phyloP scores from a whole-genome alignment of 2,113 vertebrate species.

The Trogon surrucura region DNA sequence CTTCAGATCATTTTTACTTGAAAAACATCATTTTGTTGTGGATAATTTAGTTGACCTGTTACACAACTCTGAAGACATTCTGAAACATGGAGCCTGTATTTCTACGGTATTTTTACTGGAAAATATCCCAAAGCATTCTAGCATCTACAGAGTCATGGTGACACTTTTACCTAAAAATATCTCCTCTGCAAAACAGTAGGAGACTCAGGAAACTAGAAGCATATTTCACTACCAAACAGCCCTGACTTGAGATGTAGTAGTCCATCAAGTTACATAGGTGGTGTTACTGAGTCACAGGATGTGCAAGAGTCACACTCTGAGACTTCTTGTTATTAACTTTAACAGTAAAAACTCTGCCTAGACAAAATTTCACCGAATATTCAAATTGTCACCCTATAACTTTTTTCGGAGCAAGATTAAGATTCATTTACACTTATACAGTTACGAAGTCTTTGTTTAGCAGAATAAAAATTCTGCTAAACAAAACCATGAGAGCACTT shows the following conservation, averaged over 20 bases:
- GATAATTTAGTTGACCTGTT: neutral
- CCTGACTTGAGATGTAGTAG: neutral
- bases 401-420: neutral
- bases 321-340: neutral
- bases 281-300: neutral
- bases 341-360: neutral
- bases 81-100: neutral
- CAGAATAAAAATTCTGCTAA: neutral
- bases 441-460: neutral
- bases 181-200: neutral
- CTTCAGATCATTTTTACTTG: neutral
- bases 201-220: neutral
- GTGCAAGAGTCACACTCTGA: neutral
- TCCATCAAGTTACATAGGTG: neutral
- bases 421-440: neutral
- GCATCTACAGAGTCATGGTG: neutral
- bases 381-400: neutral
- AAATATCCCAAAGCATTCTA: neutral
- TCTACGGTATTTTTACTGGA: neutral
- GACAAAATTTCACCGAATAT: neutral
- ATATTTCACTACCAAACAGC: neutral
- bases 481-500: neutral
- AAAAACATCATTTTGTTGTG: neutral
- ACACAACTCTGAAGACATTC: neutral
- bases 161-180: neutral